Conservation (phyloP, 2,888 invertebrate species). For the Rotaria sp. region DNA sequence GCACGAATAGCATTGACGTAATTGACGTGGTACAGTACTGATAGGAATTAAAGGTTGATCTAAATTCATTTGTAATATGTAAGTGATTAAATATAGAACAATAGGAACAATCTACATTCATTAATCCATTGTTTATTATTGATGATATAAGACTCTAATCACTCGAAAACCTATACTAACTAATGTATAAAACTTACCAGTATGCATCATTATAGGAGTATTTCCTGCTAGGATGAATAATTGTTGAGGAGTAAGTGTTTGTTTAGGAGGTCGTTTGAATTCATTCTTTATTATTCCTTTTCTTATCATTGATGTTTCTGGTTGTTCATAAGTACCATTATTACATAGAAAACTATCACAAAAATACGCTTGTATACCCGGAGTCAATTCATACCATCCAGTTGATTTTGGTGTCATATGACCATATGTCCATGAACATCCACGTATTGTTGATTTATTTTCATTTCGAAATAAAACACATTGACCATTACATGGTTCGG, state of each 20-base stretch:
- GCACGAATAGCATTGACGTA: slow-evolving; percentile 5
- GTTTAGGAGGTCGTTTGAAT: background rate
- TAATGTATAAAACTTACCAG: background rate
- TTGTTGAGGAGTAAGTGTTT: background rate
- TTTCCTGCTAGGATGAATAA: background rate
- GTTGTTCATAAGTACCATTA: background rate
- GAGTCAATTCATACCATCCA: slow-evolving; percentile 1
- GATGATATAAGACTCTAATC: background rate
- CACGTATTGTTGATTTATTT: background rate
- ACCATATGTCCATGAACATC: slow-evolving; percentile 28
- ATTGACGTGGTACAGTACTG: background rate
- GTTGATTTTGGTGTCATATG: background rate
- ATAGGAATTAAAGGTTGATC: background rate
- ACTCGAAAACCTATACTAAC: background rate
- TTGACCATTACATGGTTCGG: slow-evolving; percentile 23
- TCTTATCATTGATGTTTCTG: background rate
- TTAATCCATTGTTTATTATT: background rate
- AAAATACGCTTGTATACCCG: background rate
- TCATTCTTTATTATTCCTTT: background rate
- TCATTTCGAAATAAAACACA: background rate
- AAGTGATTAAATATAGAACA: background rate
- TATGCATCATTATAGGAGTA: background rate
- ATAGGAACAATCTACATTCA: background rate
- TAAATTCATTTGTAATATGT: background rate
- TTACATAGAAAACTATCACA: background rate